A percentile compares a stretch with the other conserved stretches of the same genome.
phyloP scores from a whole-genome alignment of 2,113 vertebrate genomes.

The Vidua chalybeata region DNA sequence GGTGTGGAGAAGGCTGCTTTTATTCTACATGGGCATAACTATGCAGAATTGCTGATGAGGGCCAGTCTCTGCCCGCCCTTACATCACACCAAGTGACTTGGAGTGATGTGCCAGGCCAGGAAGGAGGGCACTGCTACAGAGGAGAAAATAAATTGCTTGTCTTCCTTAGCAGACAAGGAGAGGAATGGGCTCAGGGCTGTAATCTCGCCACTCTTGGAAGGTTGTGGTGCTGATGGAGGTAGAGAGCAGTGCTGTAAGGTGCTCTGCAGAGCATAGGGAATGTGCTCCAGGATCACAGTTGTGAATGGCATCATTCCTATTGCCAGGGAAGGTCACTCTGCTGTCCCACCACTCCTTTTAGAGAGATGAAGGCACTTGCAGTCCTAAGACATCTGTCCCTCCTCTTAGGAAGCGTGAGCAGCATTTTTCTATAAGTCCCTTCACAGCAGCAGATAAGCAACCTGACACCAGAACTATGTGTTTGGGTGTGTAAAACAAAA shows the following conservation, averaged over 20 bases:
- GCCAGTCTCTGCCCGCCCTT: background rate
- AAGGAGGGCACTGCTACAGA: background rate
- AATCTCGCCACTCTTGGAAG: background rate
- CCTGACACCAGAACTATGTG: background rate
- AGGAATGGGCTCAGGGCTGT: background rate
- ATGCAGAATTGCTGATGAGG: background rate
- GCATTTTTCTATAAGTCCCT: background rate
- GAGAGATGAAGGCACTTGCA: background rate
- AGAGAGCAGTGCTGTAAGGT: background rate
- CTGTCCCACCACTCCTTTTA: background rate
- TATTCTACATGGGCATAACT: background rate
- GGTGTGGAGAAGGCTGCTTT: background rate
- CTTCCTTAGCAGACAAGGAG: background rate
- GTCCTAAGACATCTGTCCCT: background rate
- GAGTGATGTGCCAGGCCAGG: constrained; percentile 1
- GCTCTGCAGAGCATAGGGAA: background rate
- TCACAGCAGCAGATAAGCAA: background rate
- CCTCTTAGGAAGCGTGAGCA: background rate
- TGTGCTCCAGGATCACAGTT: background rate
- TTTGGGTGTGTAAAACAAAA: background rate
- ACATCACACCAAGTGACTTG: background rate
- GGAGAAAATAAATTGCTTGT: background rate
- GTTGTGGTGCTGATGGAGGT: background rate
- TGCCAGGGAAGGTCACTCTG: background rate
- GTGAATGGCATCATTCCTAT: background rate